Conservation (phyloP, 1,140 invertebrate species). For the Eueides isabella region DNA sequence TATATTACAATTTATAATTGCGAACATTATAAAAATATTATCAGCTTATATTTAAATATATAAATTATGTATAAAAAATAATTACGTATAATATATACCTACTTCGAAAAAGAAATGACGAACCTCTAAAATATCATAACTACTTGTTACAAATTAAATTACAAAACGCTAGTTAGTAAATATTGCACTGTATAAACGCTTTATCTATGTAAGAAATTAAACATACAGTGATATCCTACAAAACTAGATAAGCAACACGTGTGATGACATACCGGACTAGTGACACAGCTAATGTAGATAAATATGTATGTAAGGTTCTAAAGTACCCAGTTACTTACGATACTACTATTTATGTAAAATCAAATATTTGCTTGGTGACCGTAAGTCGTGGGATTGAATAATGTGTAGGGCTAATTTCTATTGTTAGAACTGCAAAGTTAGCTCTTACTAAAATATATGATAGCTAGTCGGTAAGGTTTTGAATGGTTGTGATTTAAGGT, state of each 20-base stretch:
- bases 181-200: neutral
- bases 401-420: neutral
- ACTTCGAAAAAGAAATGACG: neutral
- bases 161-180: neutral
- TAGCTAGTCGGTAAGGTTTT: neutral
- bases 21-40: neutral
- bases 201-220: slow-evolving; percentile 10
- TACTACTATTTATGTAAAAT: neutral
- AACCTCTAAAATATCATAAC: neutral
- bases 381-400: neutral
- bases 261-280: neutral
- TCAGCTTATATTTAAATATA: neutral
- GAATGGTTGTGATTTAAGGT: too few species aligned
- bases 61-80: too few species aligned
- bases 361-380: neutral
- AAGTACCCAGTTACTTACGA: neutral
- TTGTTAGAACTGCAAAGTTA: neutral
- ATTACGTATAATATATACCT: neutral
- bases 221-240: neutral
- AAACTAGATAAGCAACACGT: neutral
- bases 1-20: too few species aligned
- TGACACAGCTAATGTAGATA: neutral
- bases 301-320: neutral
- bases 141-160: neutral
- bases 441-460: neutral